These are phyloP conservation scores for Desoria tigrina DNA, from an alignment of 2,888 invertebrate genomes.

Conservation along the genomic window DNA sequence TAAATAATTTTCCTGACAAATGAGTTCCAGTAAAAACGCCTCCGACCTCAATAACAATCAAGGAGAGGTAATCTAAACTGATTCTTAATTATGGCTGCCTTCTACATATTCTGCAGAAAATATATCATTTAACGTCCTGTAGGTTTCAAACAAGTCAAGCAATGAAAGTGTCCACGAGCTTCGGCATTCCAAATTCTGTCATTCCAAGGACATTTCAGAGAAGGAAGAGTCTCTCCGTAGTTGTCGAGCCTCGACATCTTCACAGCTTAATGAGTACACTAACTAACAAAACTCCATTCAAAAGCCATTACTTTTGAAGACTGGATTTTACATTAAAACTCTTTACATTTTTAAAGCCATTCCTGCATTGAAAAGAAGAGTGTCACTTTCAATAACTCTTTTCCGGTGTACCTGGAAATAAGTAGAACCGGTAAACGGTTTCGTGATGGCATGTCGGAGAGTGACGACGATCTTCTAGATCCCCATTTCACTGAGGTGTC, in stretches of 20 bases:
- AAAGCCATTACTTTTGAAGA: neutral
- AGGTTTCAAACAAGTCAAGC: too few species aligned
- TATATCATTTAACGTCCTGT: too few species aligned
- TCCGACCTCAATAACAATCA: too few species aligned
- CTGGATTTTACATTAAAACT: neutral
- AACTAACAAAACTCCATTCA: neutral
- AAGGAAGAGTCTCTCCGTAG: conserved; percentile 16
- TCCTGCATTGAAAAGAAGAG: neutral
- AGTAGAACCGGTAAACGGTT: neutral
- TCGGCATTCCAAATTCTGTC: conserved; percentile 8
- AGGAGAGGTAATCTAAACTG: too few species aligned
- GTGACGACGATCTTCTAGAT: neutral
- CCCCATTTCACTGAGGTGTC: neutral
- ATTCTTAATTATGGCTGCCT: too few species aligned
- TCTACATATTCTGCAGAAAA: too few species aligned
- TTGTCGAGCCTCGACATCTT: neutral
- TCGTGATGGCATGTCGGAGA: conserved; percentile 1
- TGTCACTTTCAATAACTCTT: neutral
- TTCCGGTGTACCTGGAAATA: neutral
- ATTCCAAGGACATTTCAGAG: conserved; percentile 16
- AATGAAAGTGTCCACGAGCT: neutral
- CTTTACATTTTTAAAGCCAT: neutral
- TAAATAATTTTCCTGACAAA: too few species aligned
- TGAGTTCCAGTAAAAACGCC: too few species aligned
- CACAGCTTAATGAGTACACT: neutral